Evolutionary conservation across 2,113 vertebrate species (phyloP), one percentile per base, ranked within the genome.

Genomic region (Tautogolabrus adspersus): DNA sequence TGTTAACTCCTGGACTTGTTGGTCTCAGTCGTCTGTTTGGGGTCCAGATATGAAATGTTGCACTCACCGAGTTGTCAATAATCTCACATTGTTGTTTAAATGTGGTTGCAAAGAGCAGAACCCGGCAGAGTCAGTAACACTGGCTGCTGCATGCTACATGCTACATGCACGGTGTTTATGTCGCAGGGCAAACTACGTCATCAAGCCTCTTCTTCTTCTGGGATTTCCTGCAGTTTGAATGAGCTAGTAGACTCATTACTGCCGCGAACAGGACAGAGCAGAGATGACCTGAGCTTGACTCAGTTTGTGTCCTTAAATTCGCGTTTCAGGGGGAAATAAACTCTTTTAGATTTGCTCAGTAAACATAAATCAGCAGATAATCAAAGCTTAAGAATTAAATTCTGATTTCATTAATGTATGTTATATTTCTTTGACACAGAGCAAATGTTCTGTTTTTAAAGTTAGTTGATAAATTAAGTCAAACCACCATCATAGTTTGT

Each of bases 171-270:
- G 16, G 77, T 23, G 44, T 18, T 21, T 61, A 13, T 59, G 81
- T 87, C 85, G 85, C 85, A 71, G 26, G 8, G 0, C 3, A 21
- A 51, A 13, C 0, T 46, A 60, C 81, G 74, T 84, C 77, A 81
- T 1, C 8, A 0, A 0, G 12, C 16, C 5, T 3, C 56, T 34
- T 38, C 70, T 49, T 47, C 68, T 0, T 0, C n/a, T 16, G 15
- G n/a, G n/a, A n/a, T 26, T 26, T 26, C 26, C 26, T 59, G n/a
- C 3, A 1, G 10, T 10, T 1, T 38, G 4, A 3, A 19, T 8
- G 26, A 26, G 2, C 42, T 22, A 15, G 1, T 3, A 1, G 7
- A 8, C 30, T 55, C 47, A 21, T 2, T 30, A 40, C 59, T 30
- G 15, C 46, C 65, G 5, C 8, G 44, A 9, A 13, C 8, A 37